Conservation (phyloP, 1,140 invertebrate species). For the Popillia japonica region DNA sequence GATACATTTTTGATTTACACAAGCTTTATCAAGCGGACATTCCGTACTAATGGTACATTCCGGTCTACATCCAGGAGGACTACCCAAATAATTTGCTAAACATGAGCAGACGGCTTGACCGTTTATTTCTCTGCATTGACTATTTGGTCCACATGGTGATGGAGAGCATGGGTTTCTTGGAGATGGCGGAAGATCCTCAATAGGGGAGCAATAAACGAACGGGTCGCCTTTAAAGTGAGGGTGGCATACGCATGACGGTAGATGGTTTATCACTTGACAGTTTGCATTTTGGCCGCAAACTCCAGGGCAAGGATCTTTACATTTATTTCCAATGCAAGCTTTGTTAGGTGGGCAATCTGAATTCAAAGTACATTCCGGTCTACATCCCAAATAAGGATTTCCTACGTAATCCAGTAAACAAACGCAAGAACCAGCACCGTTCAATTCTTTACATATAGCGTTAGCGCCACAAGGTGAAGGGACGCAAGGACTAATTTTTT, state of each 20-base stretch:
- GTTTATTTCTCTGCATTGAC: conserved; percentile 70
- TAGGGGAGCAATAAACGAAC: conserved; percentile 65
- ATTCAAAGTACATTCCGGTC: conserved; percentile 72
- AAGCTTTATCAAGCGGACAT: conserved; percentile 70
- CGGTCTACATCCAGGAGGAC: conserved; percentile 67
- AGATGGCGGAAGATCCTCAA: conserved; percentile 47
- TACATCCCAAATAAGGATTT: conserved; percentile 79
- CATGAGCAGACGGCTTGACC: conserved; percentile 75
- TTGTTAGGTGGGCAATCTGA: conserved; percentile 71
- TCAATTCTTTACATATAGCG: conserved; percentile 70
- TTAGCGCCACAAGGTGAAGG: conserved; percentile 76
- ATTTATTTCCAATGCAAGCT: conserved; percentile 71
- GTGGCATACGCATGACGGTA: conserved; percentile 67
- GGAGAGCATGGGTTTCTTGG: conserved; percentile 63
- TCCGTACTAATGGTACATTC: conserved; percentile 70
- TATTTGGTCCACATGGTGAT: conserved; percentile 69
- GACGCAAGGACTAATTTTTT: conserved; percentile 64
- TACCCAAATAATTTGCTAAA: conserved; percentile 65
- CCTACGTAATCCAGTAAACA: conserved; percentile 74
- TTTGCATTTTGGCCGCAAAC: conserved; percentile 72
- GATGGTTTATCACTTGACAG: conserved; percentile 70
- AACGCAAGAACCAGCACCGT: conserved; percentile 71
- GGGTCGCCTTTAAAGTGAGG: conserved; percentile 71
- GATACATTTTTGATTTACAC: conserved; percentile 73
- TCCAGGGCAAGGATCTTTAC: conserved; percentile 73